Evolutionary conservation across 2,113 vertebrate species (phyloP).

Genomic region (Gymnogyps californianus): DNA sequence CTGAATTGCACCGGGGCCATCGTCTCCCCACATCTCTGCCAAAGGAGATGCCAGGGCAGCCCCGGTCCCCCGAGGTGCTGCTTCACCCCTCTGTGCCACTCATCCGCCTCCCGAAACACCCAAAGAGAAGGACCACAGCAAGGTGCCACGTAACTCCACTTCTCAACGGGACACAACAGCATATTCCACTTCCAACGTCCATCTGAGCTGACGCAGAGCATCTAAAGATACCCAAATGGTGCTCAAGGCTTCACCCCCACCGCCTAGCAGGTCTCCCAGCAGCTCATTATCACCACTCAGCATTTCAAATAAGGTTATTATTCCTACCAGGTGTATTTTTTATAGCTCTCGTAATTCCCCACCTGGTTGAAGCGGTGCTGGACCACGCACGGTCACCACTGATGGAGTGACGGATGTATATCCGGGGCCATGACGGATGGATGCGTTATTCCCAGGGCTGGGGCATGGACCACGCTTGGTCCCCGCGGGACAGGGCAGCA

Average conservation of each 20-base stretch:
- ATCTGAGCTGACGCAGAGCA: background rate
- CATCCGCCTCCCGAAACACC: background rate
- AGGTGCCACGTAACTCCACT: background rate
- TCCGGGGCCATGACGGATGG: rapidly evolving
- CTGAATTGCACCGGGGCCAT: background rate
- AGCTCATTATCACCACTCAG: background rate
- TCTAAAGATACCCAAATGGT: background rate
- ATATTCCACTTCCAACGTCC: rapidly evolving
- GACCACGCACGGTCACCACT: background rate
- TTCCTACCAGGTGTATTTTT: background rate
- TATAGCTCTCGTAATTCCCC: background rate
- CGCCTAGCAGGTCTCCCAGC: background rate
- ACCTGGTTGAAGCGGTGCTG: background rate
- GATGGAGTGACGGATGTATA: background rate
- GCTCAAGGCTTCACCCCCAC: background rate
- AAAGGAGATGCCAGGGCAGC: background rate
- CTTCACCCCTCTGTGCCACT: background rate
- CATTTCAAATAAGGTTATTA: background rate
- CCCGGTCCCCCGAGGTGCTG: background rate
- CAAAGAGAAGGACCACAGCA: background rate
- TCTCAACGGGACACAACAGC: rapidly evolving
- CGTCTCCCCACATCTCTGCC: background rate
- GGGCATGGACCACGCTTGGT: rapidly evolving
- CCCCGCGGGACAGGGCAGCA: background rate
- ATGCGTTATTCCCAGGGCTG: background rate